Conservation (phyloP, 2,888 invertebrate genomes). For the Rhyacophila evoluta region DNA sequence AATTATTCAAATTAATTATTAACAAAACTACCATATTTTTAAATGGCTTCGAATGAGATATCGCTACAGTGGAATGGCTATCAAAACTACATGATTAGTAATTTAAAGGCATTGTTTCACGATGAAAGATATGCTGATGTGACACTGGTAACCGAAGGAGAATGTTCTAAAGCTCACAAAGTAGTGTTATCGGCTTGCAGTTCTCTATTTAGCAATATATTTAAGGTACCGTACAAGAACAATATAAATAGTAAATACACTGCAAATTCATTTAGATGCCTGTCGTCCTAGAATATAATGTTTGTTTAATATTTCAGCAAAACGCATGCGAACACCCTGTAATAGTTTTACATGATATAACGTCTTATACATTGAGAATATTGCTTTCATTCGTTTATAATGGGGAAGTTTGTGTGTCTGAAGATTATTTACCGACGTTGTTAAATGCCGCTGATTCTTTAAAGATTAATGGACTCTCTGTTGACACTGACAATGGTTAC, state of each 20-base stretch:
- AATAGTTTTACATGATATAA: slow-evolving; percentile 80
- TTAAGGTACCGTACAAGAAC: slow-evolving; percentile 73
- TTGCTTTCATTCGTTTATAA: slow-evolving; percentile 80
- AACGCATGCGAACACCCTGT: slow-evolving; percentile 82
- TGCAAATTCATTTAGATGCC: too few species aligned
- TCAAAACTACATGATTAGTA: slow-evolving; percentile 73
- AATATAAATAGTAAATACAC: too few species aligned
- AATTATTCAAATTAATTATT: not conserved
- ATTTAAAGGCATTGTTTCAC: slow-evolving; percentile 74
- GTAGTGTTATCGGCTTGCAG: slow-evolving; percentile 78
- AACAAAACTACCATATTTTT: not conserved
- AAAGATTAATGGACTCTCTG: slow-evolving; percentile 77
- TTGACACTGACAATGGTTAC: slow-evolving; percentile 62
- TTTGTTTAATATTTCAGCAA: slow-evolving; percentile 70
- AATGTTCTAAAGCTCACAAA: slow-evolving; percentile 76
- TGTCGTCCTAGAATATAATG: too few species aligned
- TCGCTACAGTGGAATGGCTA: slow-evolving; percentile 79
- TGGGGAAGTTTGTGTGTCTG: slow-evolving; percentile 80
- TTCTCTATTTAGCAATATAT: slow-evolving; percentile 74
- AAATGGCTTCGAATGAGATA: slow-evolving; percentile 68
- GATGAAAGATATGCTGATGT: slow-evolving; percentile 77
- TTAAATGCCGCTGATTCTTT: slow-evolving; percentile 77
- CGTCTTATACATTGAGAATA: slow-evolving; percentile 74
- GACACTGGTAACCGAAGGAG: slow-evolving; percentile 76
- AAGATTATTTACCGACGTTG: slow-evolving; percentile 76